Evolutionary conservation across 2,797 vertebrate genomes (phyloP), one percentile per base, ranked within the genome.

Genomic region (Gadopsis bispinosus): DNA sequence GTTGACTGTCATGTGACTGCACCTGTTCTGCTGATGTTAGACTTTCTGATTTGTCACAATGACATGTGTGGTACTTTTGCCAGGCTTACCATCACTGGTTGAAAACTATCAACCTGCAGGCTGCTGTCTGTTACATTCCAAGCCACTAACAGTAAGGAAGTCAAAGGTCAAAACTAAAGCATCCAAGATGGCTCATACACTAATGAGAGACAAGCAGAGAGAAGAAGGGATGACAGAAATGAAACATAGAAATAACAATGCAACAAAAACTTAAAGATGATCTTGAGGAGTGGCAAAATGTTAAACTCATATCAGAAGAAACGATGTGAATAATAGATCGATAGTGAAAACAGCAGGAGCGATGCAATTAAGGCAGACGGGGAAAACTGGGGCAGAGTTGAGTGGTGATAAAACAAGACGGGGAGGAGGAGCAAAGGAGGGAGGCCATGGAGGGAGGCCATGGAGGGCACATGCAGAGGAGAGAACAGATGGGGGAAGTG

Each of bases 371-470:
- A 47, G 75, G 17, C 41, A 79, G 69, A 10, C 1, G 47, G 45
- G 39, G 54, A 41, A 62, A 74, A 79, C 1, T 51, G 60, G 79
- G 61, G 41, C 71, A 86, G 64, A 81, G 56, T 16, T 70, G 78
- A 86, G 59, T 29, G 63, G 75, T 72, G 80, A 83, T 73, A 73
- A 87, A 79, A 87, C 69, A 62, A 68, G 37, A 77, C 45, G 73
- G 54, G 75, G 67, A 66, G 69, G 64, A 72, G 56, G 71, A 77
- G 77, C 37, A 81, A 82, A 64, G 77, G 69, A 78, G 64, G 84
- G 71, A 77, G 84, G 81, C 80, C 64, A 61, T 11, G 29, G 61
- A 84, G 77, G 73, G 77, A 77, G 84, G 81, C 80, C 64, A 61
- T 11, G 29, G 61, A 84, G 77, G 73, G 77, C 71, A 29, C 20